Percentiles rank a stretch among this genome's conserved stretches.
Conservation (phyloP, 2,113 vertebrate species). For the rabbit (Oryctolagus cuniculus) region mOryCun1.1 NC_091434.1:82829001-82829500, state of each 20-base stretch:
- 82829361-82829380: not conserved
- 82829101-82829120: not conserved
- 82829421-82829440: not conserved
- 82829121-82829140: not conserved
- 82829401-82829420: too few relatives aligned
- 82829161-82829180: not conserved
- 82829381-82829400: not conserved
- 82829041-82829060: not conserved
- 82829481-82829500: not conserved
- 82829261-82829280: not conserved
- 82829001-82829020: not conserved
- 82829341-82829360: not conserved
- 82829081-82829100: not conserved
- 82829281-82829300: not conserved
- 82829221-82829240: not conserved
- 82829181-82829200: not conserved
- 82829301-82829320: conserved; percentile 6
- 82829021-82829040: not conserved
- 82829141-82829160: not conserved
- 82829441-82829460: not conserved
- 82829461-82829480: not conserved
- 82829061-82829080: not conserved
- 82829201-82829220: not conserved
- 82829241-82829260: not conserved
- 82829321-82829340: not conserved